Evolutionary conservation across 1,140 invertebrate genomes (phyloP).

Genomic region (Mylabris phalerata): DNA sequence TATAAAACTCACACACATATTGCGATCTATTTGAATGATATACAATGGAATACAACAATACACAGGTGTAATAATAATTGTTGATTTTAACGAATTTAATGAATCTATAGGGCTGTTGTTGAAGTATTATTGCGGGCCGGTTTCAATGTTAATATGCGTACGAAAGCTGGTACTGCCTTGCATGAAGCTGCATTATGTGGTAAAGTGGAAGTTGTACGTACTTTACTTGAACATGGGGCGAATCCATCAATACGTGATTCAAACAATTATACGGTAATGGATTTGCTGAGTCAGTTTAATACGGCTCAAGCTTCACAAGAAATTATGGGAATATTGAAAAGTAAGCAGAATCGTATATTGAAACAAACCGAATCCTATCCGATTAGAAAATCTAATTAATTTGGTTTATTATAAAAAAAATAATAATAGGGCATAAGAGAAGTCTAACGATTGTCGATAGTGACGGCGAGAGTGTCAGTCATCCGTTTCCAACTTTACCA

Average conservation of each 20-base stretch:
- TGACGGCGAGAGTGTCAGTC: constrained; percentile 49
- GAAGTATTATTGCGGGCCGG: constrained; percentile 74
- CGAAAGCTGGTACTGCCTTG: constrained; percentile 81
- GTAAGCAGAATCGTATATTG: constrained; percentile 51
- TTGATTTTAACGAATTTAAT: not conserved
- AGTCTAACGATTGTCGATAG: constrained; percentile 41
- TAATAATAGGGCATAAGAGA: constrained; percentile 27
- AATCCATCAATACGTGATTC: constrained; percentile 73
- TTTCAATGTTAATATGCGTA: constrained; percentile 83
- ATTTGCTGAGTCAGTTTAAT: constrained; percentile 73
- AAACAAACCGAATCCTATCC: not conserved
- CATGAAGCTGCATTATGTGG: constrained; percentile 93
- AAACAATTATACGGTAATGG: constrained; percentile 76
- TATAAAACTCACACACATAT: not conserved
- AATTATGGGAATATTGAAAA: constrained; percentile 76
- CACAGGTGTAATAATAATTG: not conserved
- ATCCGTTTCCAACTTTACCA: constrained; percentile 53
- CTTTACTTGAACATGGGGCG: constrained; percentile 74
- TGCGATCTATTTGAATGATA: too few relatives aligned
- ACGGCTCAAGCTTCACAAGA: constrained; percentile 81
- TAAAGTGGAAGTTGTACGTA: constrained; percentile 82
- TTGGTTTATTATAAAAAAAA: too few relatives aligned
- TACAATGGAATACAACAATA: too few relatives aligned
- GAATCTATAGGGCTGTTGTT: constrained; percentile 68
- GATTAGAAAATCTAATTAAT: too few relatives aligned